Percentiles rank a stretch among this genome's conserved stretches.
These are phyloP conservation scores for Dryomyza anilis DNA, from an alignment of 2,888 invertebrate species.

Conservation along the genomic window DNA sequence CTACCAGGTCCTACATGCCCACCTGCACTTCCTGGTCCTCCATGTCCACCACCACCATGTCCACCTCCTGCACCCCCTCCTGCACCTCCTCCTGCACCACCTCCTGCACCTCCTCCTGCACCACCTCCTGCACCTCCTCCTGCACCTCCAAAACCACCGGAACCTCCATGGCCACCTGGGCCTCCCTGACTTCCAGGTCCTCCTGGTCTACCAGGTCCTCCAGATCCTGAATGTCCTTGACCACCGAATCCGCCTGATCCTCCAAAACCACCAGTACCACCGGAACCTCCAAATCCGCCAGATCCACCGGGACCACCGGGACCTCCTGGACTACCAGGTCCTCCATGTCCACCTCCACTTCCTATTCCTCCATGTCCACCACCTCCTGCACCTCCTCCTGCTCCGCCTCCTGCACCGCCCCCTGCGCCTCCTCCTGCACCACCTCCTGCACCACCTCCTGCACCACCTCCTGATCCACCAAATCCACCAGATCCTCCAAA, in stretches of 20 bases:
- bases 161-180: conserved; percentile 19
- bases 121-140: conserved; percentile 20
- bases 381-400: conserved; percentile 21
- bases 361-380: not conserved
- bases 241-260: conserved; percentile 12
- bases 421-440: conserved; percentile 21
- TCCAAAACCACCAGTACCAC: conserved; percentile 10
- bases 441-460: conserved; percentile 10
- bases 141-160: conserved; percentile 16
- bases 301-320: not conserved
- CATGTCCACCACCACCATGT: conserved; percentile 23
- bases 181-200: conserved; percentile 15
- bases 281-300: conserved; percentile 2
- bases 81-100: conserved; percentile 21
- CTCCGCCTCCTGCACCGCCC: conserved; percentile 8
- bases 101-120: conserved; percentile 28
- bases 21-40: conserved; percentile 28
- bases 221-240: conserved; percentile 22
- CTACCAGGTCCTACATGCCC: conserved; percentile 14
- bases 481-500: conserved; percentile 1
- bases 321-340: not conserved
- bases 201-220: conserved; percentile 15
- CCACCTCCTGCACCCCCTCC: conserved; percentile 21
- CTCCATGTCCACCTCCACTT: not conserved
- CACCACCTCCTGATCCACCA: not conserved